A percentile compares a stretch with the other conserved stretches of the same genome.
phyloP scores from a whole-genome alignment of 2,888 invertebrate species.

The Timandra comae region DNA sequence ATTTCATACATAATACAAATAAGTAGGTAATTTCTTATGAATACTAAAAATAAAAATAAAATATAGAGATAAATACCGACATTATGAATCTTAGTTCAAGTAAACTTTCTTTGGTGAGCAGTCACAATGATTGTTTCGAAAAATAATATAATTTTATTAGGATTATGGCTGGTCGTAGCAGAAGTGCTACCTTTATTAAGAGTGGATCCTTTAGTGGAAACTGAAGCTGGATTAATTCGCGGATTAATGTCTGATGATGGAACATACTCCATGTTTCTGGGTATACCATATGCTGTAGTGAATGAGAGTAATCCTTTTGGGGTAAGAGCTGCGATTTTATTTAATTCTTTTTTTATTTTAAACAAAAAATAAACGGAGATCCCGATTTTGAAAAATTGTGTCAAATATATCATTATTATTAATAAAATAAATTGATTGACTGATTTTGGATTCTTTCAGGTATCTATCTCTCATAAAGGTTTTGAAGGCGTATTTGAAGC shows the following conservation, averaged over 20 bases:
- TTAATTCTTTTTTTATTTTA: not conserved
- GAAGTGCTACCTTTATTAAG: no score
- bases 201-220: no score
- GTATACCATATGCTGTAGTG: constrained; percentile 47
- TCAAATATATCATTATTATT: not conserved
- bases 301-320: constrained; percentile 44
- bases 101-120: no score
- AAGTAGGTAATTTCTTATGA: no score
- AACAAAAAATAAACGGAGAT: not conserved
- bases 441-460: constrained; percentile 25
- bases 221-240: constrained; percentile 30
- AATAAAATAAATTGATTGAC: not conserved
- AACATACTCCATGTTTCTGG: constrained; percentile 44
- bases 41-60: no score
- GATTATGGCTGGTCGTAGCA: no score
- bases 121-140: no score
- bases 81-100: no score
- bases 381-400: not conserved
- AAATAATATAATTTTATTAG: no score
- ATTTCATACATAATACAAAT: no score
- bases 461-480: constrained; percentile 30
- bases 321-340: no score
- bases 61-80: no score
- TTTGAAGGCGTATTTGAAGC: constrained; percentile 42
- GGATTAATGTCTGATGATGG: constrained; percentile 42